Percentiles rank a stretch among this genome's conserved stretches.
These are phyloP conservation scores for Phymorhynchus buccinoides DNA, from an alignment of 1,140 invertebrate species.

Conservation along the genomic window DNA sequence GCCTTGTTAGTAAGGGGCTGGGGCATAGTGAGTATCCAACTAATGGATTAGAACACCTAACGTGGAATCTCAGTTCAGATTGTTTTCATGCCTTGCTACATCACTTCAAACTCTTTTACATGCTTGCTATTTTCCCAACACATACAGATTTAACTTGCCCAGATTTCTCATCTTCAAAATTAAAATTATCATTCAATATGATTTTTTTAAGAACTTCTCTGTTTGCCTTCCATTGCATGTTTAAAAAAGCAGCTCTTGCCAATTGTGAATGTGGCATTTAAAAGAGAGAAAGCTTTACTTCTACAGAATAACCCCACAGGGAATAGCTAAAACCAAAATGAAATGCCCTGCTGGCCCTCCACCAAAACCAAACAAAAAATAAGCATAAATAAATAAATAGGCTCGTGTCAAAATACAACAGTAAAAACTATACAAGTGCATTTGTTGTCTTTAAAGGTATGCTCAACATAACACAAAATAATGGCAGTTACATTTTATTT, in stretches of 20 bases:
- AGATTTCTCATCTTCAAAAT: too few relatives aligned
- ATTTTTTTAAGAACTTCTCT: too few relatives aligned
- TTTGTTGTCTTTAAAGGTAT: background rate
- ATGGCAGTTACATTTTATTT: too few relatives aligned
- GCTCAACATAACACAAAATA: background rate
- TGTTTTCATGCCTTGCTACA: conserved; percentile 5
- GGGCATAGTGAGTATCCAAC: too few relatives aligned
- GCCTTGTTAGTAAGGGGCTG: background rate
- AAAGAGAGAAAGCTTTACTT: background rate
- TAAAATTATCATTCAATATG: too few relatives aligned
- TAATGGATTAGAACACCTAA: background rate
- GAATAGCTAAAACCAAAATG: background rate
- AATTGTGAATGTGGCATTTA: too few relatives aligned
- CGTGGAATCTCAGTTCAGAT: background rate
- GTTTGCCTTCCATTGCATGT: too few relatives aligned
- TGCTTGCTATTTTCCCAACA: too few relatives aligned
- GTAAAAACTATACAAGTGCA: background rate
- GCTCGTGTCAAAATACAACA: background rate
- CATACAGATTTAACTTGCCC: too few relatives aligned
- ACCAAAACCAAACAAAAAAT: background rate
- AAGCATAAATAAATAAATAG: background rate
- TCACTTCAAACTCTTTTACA: too few relatives aligned
- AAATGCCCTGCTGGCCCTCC: background rate
- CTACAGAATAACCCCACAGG: background rate
- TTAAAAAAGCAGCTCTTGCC: too few relatives aligned